These are phyloP conservation scores for Hololepta plana DNA, from an alignment of 2,888 invertebrate genomes.

Conservation along the genomic window DNA sequence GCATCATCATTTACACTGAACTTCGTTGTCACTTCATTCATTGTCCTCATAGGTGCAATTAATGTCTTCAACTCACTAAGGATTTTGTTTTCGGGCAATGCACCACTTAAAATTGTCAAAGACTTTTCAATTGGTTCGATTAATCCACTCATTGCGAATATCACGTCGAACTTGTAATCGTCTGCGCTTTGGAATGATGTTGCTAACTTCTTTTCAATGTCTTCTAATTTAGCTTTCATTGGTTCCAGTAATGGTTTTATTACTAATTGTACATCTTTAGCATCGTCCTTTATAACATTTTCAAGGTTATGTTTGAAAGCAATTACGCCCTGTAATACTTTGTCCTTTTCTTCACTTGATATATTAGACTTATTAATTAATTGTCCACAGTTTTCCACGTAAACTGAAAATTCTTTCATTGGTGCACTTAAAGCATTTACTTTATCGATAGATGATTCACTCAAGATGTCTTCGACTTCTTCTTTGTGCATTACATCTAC, in stretches of 20 bases:
- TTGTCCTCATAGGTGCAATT: background rate
- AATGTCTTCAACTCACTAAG: background rate
- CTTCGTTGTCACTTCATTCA: background rate
- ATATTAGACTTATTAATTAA: too few species aligned
- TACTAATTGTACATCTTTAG: too few species aligned
- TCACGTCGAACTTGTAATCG: too few species aligned
- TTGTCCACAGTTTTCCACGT: too few species aligned
- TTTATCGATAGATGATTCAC: constrained; percentile 2
- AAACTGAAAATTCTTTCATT: constrained; percentile 5
- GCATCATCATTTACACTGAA: background rate
- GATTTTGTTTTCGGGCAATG: constrained; percentile 4
- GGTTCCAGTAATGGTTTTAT: constrained; percentile 7
- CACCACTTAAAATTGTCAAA: constrained; percentile 2
- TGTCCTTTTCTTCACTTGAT: too few species aligned
- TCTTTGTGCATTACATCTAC: too few species aligned
- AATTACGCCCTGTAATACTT: too few species aligned
- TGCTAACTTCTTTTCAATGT: constrained; percentile 1
- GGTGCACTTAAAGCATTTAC: constrained; percentile 3
- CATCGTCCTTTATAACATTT: too few species aligned
- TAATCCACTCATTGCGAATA: too few species aligned
- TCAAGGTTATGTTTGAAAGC: too few species aligned
- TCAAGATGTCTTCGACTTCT: too few species aligned
- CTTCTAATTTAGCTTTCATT: constrained; percentile 6
- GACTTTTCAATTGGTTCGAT: background rate
- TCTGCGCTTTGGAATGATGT: too few species aligned